Conservation (phyloP, 1,140 invertebrate genomes). For the Eurytemora carolleeae region DNA sequence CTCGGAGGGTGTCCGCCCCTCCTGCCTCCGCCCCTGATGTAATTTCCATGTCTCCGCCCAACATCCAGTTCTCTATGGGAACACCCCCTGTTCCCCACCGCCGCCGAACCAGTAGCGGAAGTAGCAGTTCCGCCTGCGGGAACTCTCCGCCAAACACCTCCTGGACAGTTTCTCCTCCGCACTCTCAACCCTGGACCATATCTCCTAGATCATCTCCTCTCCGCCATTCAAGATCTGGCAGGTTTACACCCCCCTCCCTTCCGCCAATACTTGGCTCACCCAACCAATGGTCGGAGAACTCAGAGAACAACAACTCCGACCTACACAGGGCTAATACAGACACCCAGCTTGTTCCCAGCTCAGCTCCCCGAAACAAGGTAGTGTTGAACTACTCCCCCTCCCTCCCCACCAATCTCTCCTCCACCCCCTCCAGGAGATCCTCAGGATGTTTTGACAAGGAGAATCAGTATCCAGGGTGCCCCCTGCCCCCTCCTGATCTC, state of each 20-base stretch:
- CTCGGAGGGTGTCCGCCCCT: slow-evolving; percentile 1
- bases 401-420: neutral
- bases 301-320: slow-evolving; percentile 16
- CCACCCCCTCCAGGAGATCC: neutral
- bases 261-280: slow-evolving; percentile 37
- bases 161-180: slow-evolving; percentile 18
- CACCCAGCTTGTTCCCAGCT: slow-evolving; percentile 14
- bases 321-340: slow-evolving; percentile 15
- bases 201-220: neutral
- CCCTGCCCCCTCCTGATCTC: slow-evolving; percentile 17
- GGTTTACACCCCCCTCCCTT: slow-evolving; percentile 24
- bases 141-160: slow-evolving; percentile 47
- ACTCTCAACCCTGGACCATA: slow-evolving; percentile 17
- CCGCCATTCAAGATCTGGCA: slow-evolving; percentile 8
- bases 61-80: slow-evolving; percentile 12
- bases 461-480: slow-evolving; percentile 16
- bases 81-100: slow-evolving; percentile 8
- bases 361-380: slow-evolving; percentile 1
- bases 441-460: slow-evolving; percentile 16
- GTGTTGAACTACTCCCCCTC: neutral
- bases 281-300: slow-evolving; percentile 24
- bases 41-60: slow-evolving; percentile 1
- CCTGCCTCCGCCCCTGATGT: slow-evolving; percentile 1
- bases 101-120: slow-evolving; percentile 37
- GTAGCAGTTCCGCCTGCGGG: slow-evolving; percentile 48